Percentiles rank a stretch among this genome's conserved stretches.
Conservation (phyloP, 2,888 invertebrate genomes). For the Ormyrus thymus region DNA sequence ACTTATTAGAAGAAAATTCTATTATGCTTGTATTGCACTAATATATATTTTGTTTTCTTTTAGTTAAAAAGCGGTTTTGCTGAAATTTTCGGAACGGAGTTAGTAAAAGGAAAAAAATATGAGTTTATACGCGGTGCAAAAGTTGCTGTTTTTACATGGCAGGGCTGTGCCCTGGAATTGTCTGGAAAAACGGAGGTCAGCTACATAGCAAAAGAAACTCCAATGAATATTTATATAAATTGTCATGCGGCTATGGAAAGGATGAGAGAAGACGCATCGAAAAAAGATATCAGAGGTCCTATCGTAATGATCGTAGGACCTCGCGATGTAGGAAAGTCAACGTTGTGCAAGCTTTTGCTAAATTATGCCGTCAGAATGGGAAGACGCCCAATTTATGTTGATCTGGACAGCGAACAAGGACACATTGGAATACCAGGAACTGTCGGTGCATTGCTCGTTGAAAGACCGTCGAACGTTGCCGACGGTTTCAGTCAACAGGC, state of each 20-base stretch:
- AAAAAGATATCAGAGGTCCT: slow-evolving; percentile 84
- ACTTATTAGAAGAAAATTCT: background rate
- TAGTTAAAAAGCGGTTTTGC: slow-evolving; percentile 93
- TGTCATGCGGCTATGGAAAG: slow-evolving; percentile 96
- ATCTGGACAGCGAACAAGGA: slow-evolving; percentile 97
- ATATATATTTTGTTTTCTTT: slow-evolving; percentile 57
- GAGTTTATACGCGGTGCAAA: slow-evolving; percentile 93
- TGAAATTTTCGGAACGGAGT: slow-evolving; percentile 97
- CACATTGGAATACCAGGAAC: slow-evolving; percentile 94
- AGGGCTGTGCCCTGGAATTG: slow-evolving; percentile 91
- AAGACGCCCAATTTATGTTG: slow-evolving; percentile 92
- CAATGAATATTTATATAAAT: slow-evolving; percentile 96
- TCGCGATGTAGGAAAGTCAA: slow-evolving; percentile 97
- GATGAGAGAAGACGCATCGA: slow-evolving; percentile 88
- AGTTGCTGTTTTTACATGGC: slow-evolving; percentile 97
- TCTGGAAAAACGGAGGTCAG: slow-evolving; percentile 93
- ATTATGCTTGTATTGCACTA: background rate
- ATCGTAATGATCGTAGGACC: slow-evolving; percentile 95
- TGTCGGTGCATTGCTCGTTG: slow-evolving; percentile 91
- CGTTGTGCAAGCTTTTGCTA: slow-evolving; percentile 89
- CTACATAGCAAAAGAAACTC: slow-evolving; percentile 96
- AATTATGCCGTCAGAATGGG: slow-evolving; percentile 97
- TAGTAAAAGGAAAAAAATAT: slow-evolving; percentile 94
- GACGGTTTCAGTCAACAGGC: slow-evolving; percentile 97
- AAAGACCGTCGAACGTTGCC: slow-evolving; percentile 94